Evolutionary conservation across 1,140 invertebrate species (phyloP).

Genomic region (Apis laboriosa): DNA sequence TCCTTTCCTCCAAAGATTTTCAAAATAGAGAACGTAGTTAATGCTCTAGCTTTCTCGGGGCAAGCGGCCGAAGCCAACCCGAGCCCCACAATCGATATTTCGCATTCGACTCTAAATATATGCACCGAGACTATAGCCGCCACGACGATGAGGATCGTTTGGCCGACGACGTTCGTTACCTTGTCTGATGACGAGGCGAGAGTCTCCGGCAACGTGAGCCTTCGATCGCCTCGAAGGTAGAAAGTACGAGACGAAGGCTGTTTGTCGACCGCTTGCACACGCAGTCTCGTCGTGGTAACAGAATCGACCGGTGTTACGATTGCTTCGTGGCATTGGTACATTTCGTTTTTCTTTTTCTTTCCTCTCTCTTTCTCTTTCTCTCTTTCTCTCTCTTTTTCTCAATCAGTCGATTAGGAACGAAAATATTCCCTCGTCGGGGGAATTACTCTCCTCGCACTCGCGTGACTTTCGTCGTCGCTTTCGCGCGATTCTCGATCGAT

Average conservation of each 20-base stretch:
- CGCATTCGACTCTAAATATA: neutral
- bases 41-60: neutral
- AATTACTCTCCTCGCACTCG: neutral
- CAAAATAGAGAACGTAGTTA: neutral
- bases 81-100: neutral
- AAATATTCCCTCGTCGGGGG: too few relatives aligned
- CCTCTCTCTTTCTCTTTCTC: too few relatives aligned
- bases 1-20: neutral
- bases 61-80: too few relatives aligned
- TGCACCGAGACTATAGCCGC: neutral
- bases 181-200: conserved; percentile 36
- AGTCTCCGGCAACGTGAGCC: conserved; percentile 18
- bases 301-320: conserved; percentile 50
- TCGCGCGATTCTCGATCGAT: neutral
- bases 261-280: conserved; percentile 48
- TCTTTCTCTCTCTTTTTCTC: too few relatives aligned
- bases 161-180: conserved; percentile 1
- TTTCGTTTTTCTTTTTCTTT: conserved; percentile 4
- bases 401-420: too few relatives aligned
- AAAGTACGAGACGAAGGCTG: conserved; percentile 64
- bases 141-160: conserved; percentile 12
- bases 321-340: neutral
- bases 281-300: conserved; percentile 45
- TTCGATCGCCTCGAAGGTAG: conserved; percentile 67
- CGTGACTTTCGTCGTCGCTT: neutral